Percentiles rank a stretch among this genome's conserved stretches.
These are phyloP conservation scores for Rhinella marina DNA, from an alignment of 2,797 vertebrate species.

Conservation along the genomic window DNA sequence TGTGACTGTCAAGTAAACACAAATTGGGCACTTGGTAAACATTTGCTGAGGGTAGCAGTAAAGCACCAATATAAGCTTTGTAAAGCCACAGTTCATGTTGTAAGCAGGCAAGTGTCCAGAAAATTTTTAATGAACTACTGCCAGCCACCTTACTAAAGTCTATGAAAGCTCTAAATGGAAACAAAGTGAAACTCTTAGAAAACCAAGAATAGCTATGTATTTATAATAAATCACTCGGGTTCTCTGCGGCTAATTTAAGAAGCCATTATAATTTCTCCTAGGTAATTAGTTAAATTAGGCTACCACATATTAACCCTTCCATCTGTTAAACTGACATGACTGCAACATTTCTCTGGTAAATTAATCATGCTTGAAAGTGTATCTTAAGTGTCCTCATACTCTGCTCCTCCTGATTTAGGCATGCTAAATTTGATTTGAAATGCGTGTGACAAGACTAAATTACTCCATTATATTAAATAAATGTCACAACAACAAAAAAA, in stretches of 20 bases:
- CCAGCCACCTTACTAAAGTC: not conserved
- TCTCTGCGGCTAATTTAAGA: conserved; percentile 7
- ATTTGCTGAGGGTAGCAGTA: not conserved
- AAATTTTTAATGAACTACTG: not conserved
- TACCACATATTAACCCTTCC: conserved; percentile 17
- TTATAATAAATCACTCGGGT: not conserved
- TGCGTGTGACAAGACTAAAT: conserved; percentile 13
- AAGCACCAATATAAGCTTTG: not conserved
- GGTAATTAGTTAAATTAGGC: conserved; percentile 16
- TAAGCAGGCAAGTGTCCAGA: not conserved
- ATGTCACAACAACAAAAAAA: not conserved
- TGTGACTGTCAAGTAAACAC: too few relatives aligned
- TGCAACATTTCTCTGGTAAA: not conserved
- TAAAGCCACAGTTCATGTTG: not conserved
- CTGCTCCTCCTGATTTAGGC: not conserved
- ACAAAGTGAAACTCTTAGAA: not conserved
- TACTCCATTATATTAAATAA: not conserved
- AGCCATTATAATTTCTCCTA: conserved; percentile 11
- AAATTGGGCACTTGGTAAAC: not conserved
- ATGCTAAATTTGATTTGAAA: not conserved
- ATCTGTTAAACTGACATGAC: not conserved
- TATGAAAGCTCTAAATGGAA: not conserved
- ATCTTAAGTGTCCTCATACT: not conserved
- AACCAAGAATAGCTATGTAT: conserved; percentile 1
- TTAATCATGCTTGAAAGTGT: not conserved